Base-by-base conservation (phyloP, 2,888 invertebrate species). In the Cistogaster globosa region DNA sequence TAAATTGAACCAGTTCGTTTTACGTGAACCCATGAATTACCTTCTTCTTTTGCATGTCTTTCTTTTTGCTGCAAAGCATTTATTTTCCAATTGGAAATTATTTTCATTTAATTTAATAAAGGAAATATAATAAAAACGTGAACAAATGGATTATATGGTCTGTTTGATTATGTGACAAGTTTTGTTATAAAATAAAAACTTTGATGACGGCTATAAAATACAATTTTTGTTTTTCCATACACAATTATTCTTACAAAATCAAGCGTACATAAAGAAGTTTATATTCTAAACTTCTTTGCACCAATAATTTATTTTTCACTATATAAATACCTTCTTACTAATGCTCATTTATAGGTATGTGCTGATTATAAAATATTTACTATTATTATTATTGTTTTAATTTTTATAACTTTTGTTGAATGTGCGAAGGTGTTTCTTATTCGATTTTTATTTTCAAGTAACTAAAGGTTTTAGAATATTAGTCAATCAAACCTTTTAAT, bases 101-200 rank as follows among this genome's bases (percentile, higher is more conserved):
- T 57, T 18, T 14, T 8, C 8, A 58, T 9, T 0, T 4, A 42
- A 1, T 12, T 55, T 45, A 45, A 45, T 45, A 45, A 2, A 14
- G 1, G 38, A 45, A 45, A 45, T 45, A 4, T 26, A 26, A 26
- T 26, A 12, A 45, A 45, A 45, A 48, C 45, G n/a, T 14, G 42
- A 60, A 22, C n/a, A n/a, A n/a, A n/a, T n/a, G n/a, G n/a, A n/a
- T n/a, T n/a, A n/a, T n/a, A n/a, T 63, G 65, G 48, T 55, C 58
- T 57, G 14, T 60, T 68, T 81, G 18, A 74, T 74, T 65, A 36
- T 79, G 74, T 79, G 83, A 42, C 60, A 74, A 79, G 20, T 79
- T 83, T 75, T 65, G 68, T 65, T 16, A 63, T 75, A 74, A 74
- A 79, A 74, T 63, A 67, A 83, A 55, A 55, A 74, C 42, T 0